Evolutionary conservation across 92 coral and sea anemone species (phyloP).

Genomic region (Chrysogorgia sp.): DNA sequence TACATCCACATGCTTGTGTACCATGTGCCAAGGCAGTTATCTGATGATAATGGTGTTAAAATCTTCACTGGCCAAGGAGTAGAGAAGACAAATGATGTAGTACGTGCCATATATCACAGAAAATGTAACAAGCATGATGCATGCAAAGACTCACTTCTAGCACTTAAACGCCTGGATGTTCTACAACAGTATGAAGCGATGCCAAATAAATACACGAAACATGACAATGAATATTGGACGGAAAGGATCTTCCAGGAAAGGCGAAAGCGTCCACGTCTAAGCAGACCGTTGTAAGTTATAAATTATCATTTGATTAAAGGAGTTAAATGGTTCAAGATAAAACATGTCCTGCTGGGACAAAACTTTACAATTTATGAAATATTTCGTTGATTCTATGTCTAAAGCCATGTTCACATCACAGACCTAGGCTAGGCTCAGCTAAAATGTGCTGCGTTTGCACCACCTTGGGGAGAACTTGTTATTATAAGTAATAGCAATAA

Average conservation of each 20-base stretch:
- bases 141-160: constrained; percentile 33
- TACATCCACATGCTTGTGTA: constrained; percentile 34
- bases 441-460: constrained; percentile 8
- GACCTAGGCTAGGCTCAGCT: neutral
- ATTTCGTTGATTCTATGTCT: too few species aligned
- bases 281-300: constrained; percentile 3
- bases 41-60: constrained; percentile 32
- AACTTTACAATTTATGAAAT: too few species aligned
- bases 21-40: constrained; percentile 23
- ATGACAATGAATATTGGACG: constrained; percentile 27
- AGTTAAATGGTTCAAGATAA: neutral
- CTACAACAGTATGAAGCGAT: constrained; percentile 13
- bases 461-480: too few species aligned
- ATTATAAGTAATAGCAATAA: too few species aligned
- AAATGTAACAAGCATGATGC: too few species aligned
- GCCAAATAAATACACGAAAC: constrained; percentile 24
- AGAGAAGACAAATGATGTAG: too few species aligned
- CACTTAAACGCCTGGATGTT: constrained; percentile 27
- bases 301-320: neutral
- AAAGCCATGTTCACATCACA: too few species aligned
- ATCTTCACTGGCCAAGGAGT: constrained; percentile 39
- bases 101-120: too few species aligned
- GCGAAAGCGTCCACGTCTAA: constrained; percentile 34
- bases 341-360: too few species aligned
- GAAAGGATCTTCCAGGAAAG: constrained; percentile 29